Percentiles rank a stretch among this genome's conserved stretches.
Conservation (phyloP, 2,113 vertebrate genomes). For the Pedionomus torquatus region DNA sequence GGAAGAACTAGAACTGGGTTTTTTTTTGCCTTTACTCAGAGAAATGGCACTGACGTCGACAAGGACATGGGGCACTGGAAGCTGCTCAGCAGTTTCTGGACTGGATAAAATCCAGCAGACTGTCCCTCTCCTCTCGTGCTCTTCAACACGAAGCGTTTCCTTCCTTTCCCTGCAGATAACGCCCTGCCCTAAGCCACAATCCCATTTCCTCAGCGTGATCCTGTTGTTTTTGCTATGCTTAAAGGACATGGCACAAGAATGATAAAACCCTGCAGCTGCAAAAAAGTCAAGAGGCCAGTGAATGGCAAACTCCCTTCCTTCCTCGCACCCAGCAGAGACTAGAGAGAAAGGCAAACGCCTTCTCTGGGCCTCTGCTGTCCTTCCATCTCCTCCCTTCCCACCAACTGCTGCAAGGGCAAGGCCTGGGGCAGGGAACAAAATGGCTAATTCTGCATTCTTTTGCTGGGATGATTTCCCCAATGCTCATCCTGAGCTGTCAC, state of each 20-base stretch:
- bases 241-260: background rate
- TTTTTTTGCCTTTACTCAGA: background rate
- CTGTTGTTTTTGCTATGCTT: background rate
- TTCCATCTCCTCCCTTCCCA: background rate
- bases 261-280: background rate
- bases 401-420: background rate
- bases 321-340: background rate
- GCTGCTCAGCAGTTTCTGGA: background rate
- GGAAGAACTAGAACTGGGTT: accelerated
- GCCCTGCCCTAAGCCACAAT: background rate
- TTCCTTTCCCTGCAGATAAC: background rate
- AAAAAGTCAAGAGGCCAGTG: background rate
- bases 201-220: background rate
- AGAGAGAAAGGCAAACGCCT: background rate
- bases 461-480: background rate
- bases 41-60: accelerated
- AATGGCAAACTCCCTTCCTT: background rate
- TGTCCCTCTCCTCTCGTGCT: background rate
- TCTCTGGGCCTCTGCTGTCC: background rate
- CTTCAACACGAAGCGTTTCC: background rate
- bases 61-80: too few relatives aligned
- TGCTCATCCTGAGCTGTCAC: background rate
- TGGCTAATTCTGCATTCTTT: background rate
- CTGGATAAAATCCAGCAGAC: background rate
- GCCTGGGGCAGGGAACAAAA: background rate